Conservation (phyloP, 2,888 invertebrate genomes). For the Fragum sueziense region DNA sequence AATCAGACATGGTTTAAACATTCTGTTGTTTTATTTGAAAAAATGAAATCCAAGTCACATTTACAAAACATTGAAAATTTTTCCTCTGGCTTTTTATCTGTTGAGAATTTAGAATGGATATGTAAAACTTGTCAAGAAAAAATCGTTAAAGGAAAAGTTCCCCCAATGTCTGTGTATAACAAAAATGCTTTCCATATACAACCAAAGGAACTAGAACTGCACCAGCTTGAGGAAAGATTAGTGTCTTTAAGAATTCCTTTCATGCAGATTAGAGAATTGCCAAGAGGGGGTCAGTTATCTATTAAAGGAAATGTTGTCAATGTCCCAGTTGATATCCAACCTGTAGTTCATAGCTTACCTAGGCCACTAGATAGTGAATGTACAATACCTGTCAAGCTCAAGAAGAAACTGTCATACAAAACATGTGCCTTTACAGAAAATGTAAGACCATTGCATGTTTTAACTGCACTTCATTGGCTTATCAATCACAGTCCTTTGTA, state of each 20-base stretch:
- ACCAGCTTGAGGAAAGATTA: no score
- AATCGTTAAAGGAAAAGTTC: no score
- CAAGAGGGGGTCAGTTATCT: constrained; percentile 55
- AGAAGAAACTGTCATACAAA: constrained; percentile 52
- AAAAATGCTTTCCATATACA: no score
- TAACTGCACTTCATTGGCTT: constrained; percentile 54
- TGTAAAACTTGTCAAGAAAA: no score
- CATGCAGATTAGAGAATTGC: no score
- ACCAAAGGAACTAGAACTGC: no score
- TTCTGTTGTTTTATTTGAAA: neutral
- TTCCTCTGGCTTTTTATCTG: no score
- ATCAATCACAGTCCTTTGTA: constrained; percentile 48
- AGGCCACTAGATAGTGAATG: constrained; percentile 44
- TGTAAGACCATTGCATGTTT: constrained; percentile 46
- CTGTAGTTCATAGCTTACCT: constrained; percentile 34
- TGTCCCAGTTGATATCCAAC: constrained; percentile 63
- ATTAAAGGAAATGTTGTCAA: constrained; percentile 61
- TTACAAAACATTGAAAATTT: no score
- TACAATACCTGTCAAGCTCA: constrained; percentile 58
- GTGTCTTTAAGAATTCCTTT: no score
- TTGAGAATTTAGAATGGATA: no score
- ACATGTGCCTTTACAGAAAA: constrained; percentile 50
- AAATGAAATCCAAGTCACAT: neutral
- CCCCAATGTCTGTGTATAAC: no score
- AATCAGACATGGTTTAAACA: no score